These are phyloP conservation scores for Oreochromis spilurus DNA, from an alignment of 2,113 vertebrate genomes.

Conservation along the genomic window DNA sequence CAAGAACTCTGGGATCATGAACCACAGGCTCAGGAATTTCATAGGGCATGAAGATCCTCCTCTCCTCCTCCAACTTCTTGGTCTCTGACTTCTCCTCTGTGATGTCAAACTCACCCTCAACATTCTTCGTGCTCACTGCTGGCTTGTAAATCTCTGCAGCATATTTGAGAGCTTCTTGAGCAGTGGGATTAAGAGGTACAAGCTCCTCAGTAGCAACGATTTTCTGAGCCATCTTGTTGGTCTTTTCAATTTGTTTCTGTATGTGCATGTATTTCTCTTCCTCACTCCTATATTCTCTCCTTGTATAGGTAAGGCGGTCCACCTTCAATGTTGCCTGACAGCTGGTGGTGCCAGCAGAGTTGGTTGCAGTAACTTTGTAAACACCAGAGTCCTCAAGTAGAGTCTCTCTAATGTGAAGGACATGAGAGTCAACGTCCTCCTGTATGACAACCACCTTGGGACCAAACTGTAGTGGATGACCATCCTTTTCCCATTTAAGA, in stretches of 20 bases:
- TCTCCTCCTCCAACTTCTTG: constrained; percentile 81
- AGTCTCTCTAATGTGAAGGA: constrained; percentile 89
- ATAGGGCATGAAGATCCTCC: constrained; percentile 89
- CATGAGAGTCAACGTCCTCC: constrained; percentile 87
- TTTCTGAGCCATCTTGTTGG: constrained; percentile 89
- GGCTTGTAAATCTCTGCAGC: constrained; percentile 93
- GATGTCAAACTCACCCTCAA: constrained; percentile 93
- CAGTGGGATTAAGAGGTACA: constrained; percentile 85
- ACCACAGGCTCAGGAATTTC: constrained; percentile 87
- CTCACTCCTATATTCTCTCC: constrained; percentile 87
- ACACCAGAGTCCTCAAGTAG: constrained; percentile 90
- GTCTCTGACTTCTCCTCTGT: constrained; percentile 77
- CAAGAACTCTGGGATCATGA: constrained; percentile 73
- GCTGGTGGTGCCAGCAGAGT: constrained; percentile 86
- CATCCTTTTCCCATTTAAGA: constrained; percentile 94
- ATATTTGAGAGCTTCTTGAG: constrained; percentile 91
- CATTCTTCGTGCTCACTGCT: constrained; percentile 90
- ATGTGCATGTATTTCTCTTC: constrained; percentile 84
- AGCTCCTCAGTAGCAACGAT: constrained; percentile 82
- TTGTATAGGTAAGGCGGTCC: constrained; percentile 86
- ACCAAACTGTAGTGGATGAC: constrained; percentile 82
- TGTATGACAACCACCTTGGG: constrained; percentile 87
- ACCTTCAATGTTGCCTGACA: constrained; percentile 93
- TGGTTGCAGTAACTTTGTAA: constrained; percentile 94
- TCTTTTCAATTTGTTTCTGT: constrained; percentile 93